Base-by-base conservation (phyloP, 2,888 invertebrate species). In the Sphaerophoria rueppellii region DNA sequence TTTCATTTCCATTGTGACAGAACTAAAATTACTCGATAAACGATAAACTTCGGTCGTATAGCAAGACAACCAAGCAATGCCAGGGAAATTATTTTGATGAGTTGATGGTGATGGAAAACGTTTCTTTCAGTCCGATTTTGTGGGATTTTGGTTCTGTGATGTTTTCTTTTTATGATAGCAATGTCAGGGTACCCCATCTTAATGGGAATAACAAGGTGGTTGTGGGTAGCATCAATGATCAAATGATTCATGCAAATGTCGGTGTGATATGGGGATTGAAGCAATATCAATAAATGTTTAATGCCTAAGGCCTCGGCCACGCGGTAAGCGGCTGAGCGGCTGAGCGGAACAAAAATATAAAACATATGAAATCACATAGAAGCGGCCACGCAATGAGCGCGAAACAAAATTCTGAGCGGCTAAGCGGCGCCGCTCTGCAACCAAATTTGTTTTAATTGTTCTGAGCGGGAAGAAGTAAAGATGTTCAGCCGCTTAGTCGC, bases 161-260 rank as follows among this genome's bases (percentile, higher is more conserved):
- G 24, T 24, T 24, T 24, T 24, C 24, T 79, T 72, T 79, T 79
- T 67, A 67, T 52, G 35, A 40, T 9, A 34, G 48, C 14, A 14
- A 14, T 14, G 14, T 9, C 12, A 43, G 43, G 43, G 43, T 9
- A 82, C 70, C 67, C 16, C 63, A 54, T 40, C 55, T 54, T 32
- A 48, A 24, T 40, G 50, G 24, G 75, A 67, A 67, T 72, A 76
- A 80, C 75, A 75, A 52, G 67, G 61, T 76, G 71, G 61, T 72
- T 83, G 83, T 76, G 83, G 67, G 67, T 72, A 72, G 57, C 52
- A 72, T 72, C 71, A 80, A 67, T 72, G 71, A 52, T 80, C 57
- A 35, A 24, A 80, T 79, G 83, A 72, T 69, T 83, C 80, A 80
- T 83, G 83, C 60, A 83, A 80, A 83, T 83, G 75, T 52, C 67